Conservation (phyloP, 1,140 invertebrate genomes). For the Gonioctena quinquepunctata region DNA sequence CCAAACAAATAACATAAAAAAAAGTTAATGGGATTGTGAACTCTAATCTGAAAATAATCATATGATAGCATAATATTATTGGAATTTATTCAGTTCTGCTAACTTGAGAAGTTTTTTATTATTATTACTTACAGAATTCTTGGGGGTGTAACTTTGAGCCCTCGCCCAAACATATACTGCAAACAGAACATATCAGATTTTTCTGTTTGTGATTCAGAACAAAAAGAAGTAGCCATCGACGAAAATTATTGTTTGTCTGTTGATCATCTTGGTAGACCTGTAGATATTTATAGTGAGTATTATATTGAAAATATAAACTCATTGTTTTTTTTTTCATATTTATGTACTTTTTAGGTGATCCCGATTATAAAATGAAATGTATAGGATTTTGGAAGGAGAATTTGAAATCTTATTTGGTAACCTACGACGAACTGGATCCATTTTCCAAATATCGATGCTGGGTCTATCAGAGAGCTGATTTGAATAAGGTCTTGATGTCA, state of each 20-base stretch:
- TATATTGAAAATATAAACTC: neutral
- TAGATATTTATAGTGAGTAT: conserved; percentile 86
- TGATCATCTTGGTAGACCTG: conserved; percentile 88
- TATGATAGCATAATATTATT: too few relatives aligned
- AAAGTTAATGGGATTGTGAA: too few relatives aligned
- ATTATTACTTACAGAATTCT: conserved; percentile 68
- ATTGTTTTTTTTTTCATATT: neutral
- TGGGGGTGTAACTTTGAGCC: conserved; percentile 91
- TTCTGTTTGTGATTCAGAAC: conserved; percentile 89
- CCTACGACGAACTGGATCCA: conserved; percentile 94
- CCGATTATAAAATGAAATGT: conserved; percentile 96
- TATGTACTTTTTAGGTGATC: conserved; percentile 70
- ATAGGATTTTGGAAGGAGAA: conserved; percentile 99
- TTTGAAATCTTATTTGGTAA: conserved; percentile 94
- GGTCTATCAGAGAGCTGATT: conserved; percentile 95
- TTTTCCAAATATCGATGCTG: conserved; percentile 96
- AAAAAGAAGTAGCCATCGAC: conserved; percentile 91
- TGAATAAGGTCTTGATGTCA: conserved; percentile 88
- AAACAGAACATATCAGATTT: conserved; percentile 94
- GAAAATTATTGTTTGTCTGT: conserved; percentile 96
- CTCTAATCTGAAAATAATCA: too few relatives aligned
- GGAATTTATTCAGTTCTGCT: too few relatives aligned
- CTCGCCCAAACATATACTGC: conserved; percentile 90
- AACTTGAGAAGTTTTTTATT: too few relatives aligned
- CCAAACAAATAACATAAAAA: too few relatives aligned